Evolutionary conservation across 2,888 invertebrate species (phyloP), one percentile per base, ranked within the genome.

Genomic region (Camponotus fellah): DNA sequence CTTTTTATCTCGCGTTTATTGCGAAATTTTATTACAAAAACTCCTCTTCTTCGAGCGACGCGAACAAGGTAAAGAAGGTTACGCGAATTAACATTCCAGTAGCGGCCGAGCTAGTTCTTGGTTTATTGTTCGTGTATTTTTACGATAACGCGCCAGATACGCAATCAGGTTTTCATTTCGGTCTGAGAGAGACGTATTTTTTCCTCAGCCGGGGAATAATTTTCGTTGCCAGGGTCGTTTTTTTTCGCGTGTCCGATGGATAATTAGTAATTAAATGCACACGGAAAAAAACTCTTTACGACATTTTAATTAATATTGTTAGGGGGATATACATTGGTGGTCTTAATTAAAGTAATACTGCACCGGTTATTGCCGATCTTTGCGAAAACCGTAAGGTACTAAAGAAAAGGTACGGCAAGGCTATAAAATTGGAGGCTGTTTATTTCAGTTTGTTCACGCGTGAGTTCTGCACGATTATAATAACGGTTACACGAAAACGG

Each of bases 401-500:
- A 21, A 40, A 32, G 40, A 26, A n/a, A 3, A 74, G 53, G 32
- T 12, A 71, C 66, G 46, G 69, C 26, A 69, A 77, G 40, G 72
- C 82, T 66, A 64, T 77, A 83, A 83, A 83, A 58, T 71, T 66
- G 77, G 58, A 65, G 40, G 65, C 65, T 46, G 56, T 85, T 66
- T 62, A 72, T 77, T 60, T 77, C 71, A 17, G 60, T 65, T 65
- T 49, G 72, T 58, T 64, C 12, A 26, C 5, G 64, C 69, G 58
- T 21, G 65, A 37, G 37, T 17, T 60, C 21, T 53, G 62, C 60
- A 32, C 12, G 68, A 80, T 40, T 72, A 65, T 60, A 56, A 43
- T 77, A 83, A 85, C 83, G 76, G 66, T 85, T 71, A 72, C 37
- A 32, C 26, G 58, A 82, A 76, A 84, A 82, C 82, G 82, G 62